Evolutionary conservation across 2,797 vertebrate genomes (phyloP).

Genomic region (Megalops cyprinoides): DNA sequence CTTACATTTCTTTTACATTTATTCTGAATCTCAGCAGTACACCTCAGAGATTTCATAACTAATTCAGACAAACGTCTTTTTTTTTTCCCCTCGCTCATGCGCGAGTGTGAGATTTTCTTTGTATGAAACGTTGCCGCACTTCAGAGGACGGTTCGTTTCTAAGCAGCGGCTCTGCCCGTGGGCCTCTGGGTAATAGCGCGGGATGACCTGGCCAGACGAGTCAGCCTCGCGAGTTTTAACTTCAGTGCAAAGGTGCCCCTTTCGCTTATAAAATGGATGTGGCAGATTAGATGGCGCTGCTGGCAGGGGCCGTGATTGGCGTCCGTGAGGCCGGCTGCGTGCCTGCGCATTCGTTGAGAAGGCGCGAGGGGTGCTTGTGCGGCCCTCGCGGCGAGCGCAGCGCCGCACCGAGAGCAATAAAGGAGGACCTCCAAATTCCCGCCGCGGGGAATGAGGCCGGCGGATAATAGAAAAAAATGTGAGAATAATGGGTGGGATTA

Average conservation of each 20-base stretch:
- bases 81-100: too few relatives aligned
- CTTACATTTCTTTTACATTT: too few relatives aligned
- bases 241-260: background rate
- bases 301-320: background rate
- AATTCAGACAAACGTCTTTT: too few relatives aligned
- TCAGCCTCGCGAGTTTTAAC: background rate
- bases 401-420: background rate
- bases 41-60: too few relatives aligned
- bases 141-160: slow-evolving; percentile 1
- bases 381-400: background rate
- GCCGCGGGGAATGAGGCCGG: background rate
- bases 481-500: slow-evolving; percentile 57
- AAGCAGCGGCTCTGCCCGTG: slow-evolving; percentile 9
- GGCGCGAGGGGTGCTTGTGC: background rate
- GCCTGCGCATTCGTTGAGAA: background rate
- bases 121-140: too few relatives aligned
- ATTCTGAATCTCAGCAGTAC: too few relatives aligned
- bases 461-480: slow-evolving; percentile 39
- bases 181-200: background rate
- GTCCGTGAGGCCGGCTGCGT: background rate
- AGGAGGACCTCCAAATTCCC: background rate
- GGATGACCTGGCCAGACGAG: background rate
- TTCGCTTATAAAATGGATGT: background rate
- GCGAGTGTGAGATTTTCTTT: too few relatives aligned
- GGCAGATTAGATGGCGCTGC: background rate